phyloP scores from a whole-genome alignment of 2,113 vertebrate species.

The Gymnogyps californianus region DNA sequence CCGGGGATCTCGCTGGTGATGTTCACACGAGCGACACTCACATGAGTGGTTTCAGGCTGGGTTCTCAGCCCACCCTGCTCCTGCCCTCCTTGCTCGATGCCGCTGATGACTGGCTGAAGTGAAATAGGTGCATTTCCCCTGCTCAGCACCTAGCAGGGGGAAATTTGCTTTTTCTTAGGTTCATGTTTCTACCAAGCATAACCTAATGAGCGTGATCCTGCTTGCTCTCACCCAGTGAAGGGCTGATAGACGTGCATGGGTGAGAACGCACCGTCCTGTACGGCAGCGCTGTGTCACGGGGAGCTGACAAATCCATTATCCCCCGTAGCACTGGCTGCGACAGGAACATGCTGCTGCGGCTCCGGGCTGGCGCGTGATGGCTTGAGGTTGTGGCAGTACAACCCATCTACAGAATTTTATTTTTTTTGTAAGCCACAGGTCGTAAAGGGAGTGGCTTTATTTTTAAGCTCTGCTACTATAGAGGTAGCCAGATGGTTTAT shows the following conservation, averaged over 20 bases:
- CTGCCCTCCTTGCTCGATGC: not conserved
- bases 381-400: not conserved
- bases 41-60: accelerated
- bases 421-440: not conserved
- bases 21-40: not conserved
- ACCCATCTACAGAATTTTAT: not conserved
- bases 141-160: not conserved
- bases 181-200: not conserved
- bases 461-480: not conserved
- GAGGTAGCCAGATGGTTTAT: constrained; percentile 15
- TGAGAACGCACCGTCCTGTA: not conserved
- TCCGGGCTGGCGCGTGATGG: not conserved
- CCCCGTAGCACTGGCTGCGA: not conserved
- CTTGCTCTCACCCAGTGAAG: not conserved
- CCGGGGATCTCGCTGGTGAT: accelerated
- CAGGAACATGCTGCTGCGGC: not conserved
- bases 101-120: accelerated
- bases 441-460: not conserved
- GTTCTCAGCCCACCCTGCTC: not conserved
- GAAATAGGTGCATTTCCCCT: not conserved
- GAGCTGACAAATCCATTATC: not conserved
- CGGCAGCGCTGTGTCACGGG: not conserved
- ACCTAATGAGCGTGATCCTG: not conserved
- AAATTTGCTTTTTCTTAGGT: not conserved
- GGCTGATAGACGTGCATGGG: not conserved